Base-by-base conservation (phyloP, 2,797 vertebrate genomes). In the Oreortyx pictus region DNA sequence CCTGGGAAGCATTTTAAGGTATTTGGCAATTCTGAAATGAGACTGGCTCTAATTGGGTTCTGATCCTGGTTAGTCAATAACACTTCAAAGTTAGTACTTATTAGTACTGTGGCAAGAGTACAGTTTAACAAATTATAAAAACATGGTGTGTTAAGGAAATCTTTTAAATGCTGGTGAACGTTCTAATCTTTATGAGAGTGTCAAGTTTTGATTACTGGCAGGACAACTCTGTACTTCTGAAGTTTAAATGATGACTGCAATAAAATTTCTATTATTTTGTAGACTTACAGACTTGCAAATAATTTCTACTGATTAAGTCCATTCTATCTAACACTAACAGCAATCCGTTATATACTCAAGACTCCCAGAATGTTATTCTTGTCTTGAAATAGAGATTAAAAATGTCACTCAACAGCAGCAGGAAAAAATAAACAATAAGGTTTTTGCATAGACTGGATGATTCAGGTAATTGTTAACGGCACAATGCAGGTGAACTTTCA, bases 361-460 rank as follows among this genome's bases (percentile, higher is more conserved):
- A 24, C 17, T 90, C 39, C 65, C 29, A 72, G 90, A 85, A 89
- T 68, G 50, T 65, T 91, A 72, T 85, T 91, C 94, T 76, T 92
- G 62, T 39, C 59, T 85, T 83, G 35, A 92, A 92, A 87, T 6
- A 54, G 65, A 91, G 72, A 94, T 95, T 88, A 94, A 94, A 96
- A 94, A 86, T 85, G 88, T 93, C 93, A 92, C 50, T 93, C 82
- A 94, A 24, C 33, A 83, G 64, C 47, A 94, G 31, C 72, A 88
- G 44, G 44, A 50, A 8, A 52, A 52, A 49, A 52, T 15, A 87
- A 93, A 66, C 68, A 87, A 15, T 15, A 20, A 20, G 4, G 5
- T 47, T 37, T 62, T 61, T 90, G 49, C 46, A 33, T 62, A 7
- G 11, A 68, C 46, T 91, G 25, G 43, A 62, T 78, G 61, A 49